Base-by-base conservation (phyloP, 2,888 invertebrate genomes). In the Drosophila affinis region DNA sequence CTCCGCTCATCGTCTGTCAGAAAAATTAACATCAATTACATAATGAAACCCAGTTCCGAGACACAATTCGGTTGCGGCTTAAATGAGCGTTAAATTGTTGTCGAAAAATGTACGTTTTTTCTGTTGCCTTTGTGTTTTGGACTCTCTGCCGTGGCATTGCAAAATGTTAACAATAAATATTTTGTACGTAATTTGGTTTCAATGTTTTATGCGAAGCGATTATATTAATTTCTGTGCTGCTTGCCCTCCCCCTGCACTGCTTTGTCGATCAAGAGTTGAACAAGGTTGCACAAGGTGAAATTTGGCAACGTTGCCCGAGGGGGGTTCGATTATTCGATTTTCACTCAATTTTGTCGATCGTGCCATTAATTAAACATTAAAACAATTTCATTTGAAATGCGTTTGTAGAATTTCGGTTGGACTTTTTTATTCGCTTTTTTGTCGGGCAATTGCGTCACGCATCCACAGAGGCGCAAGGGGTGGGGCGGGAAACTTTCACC, bases 11-110 rank as follows among this genome's bases (percentile, higher is more conserved):
- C 55, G 48, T 58, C 62, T 47, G 45, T 34, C 60, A 65, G 54
- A 60, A 62, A 75, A 77, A 79, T 76, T 79, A 77, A 73, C 78
- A 72, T 74, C 75, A 84, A 89, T 87, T 87, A 84, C 77, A 76
- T 88, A 89, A 89, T 76, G 63, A 64, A 63, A 61, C 60, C 62
- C 60, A 74, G 72, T 75, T 68, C 47, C 69, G 68, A 75, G 44
- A 62, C 72, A 57, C 63, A 53, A 63, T 67, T 68, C 53, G 39
- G 39, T 18, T 34, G 44, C 14, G 62, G 24, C 47, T 29, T 53
- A 69, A 68, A 67, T 51, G 52, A 55, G 51, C 53, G 49, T 45
- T 55, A 71, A 75, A 59, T 64, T 62, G 53, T 48, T 51, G n/a
- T 39, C 48, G 57, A 46, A 72, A 77, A 61, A 77, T 65, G 18